Evolutionary conservation across 2,113 vertebrate species (phyloP).

Genomic region (Corynorhinus townsendii): DNA sequence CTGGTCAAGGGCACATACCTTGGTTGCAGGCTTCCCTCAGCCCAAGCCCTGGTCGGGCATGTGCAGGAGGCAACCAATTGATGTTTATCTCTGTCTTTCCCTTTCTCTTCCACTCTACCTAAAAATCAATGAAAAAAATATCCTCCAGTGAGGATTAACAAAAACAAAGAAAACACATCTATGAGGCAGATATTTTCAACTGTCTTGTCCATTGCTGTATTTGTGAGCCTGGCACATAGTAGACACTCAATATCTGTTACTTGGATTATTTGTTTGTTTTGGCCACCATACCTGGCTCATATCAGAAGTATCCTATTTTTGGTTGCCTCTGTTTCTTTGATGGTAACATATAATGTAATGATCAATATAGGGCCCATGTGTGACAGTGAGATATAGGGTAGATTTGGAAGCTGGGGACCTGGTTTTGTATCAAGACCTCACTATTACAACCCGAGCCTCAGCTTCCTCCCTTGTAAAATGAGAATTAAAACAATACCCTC

Average conservation of each 20-base stretch:
- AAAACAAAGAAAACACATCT: too few species aligned
- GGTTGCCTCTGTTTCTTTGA: not conserved
- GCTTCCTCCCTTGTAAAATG: not conserved
- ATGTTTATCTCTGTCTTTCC: too few species aligned
- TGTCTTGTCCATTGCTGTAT: not conserved
- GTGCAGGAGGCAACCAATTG: too few species aligned
- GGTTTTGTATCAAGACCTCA: not conserved
- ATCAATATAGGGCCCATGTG: not conserved
- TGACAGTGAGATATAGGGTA: not conserved
- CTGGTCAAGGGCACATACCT: too few species aligned
- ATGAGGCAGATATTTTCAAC: not conserved
- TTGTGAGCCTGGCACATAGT: not conserved
- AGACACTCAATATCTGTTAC: not conserved
- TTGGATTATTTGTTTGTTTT: not conserved
- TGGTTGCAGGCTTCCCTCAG: too few species aligned
- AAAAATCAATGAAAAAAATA: too few species aligned
- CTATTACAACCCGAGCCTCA: not conserved
- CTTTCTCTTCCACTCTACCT: too few species aligned
- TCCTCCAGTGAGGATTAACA: too few species aligned
- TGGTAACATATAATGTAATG: not conserved
- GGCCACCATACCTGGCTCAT: not conserved
- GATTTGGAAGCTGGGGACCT: not conserved
- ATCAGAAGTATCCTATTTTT: not conserved
- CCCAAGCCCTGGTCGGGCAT: too few species aligned
- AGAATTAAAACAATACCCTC: not conserved